Evolutionary conservation across 2,888 invertebrate genomes (phyloP), one percentile per base, ranked within the genome.

Genomic region (Apotomis turbidana): DNA sequence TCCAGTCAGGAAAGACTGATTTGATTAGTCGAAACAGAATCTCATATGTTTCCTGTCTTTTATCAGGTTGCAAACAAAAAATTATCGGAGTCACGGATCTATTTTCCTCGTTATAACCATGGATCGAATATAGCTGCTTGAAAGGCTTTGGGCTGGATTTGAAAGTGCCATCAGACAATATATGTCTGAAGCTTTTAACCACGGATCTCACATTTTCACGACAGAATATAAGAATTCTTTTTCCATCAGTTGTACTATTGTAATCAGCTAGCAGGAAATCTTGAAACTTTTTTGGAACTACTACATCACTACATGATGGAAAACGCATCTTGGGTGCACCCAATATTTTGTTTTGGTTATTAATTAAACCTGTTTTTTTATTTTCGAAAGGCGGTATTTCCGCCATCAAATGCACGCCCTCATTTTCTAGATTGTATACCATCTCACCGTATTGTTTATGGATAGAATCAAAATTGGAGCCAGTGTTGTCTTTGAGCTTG

Each of bases 21-120:
- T 27, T 15, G 55, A 55, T 55, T 55, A 55, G 55, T 55, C 55
- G 55, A 55, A 55, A 55, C 55, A 55, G 55, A 55, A 55, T 55
- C 55, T 55, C 55, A 55, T 55, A 55, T 55, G 55, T 55, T 55
- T 55, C 55, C 27, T 55, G 55, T 55, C 55, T 55, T 55, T 55
- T 55, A 55, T 55, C 57, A 57, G 57, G 57, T 57, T 38, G 57
- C 57, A 57, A 57, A 57, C 57, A 57, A 57, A 57, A 57, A 38
- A 57, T 38, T 57, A 57, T 38, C 57, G 57, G 57, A 57, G 57
- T 57, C 57, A 57, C 57, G 57, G 57, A 57, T 57, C 57, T 57
- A 57, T 57, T 57, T 57, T 57, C 38, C 57, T 57, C 57, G 57
- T 57, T 36, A 38, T 57, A 57, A 57, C 57, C 57, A 38, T 57